Base-by-base conservation (phyloP, 2,113 vertebrate genomes). In the Sylvilagus bachmani region DNA sequence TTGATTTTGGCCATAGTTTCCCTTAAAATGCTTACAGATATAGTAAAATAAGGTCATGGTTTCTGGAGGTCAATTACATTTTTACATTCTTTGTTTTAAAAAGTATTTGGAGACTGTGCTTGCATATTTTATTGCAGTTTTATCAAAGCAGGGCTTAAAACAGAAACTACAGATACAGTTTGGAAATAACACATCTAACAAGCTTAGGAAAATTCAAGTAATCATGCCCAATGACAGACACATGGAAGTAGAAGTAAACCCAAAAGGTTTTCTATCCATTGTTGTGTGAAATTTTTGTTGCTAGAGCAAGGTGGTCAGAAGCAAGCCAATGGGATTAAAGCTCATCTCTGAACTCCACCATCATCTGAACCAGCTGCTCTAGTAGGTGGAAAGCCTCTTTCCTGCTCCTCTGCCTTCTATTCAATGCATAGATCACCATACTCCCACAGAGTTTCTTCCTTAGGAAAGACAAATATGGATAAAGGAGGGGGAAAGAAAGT, bases 71-170 rank as follows among this genome's bases (percentile, higher is more conserved):
- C 36, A 67, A 66, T 64, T 67, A 67, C 25, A 73, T 1, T 29
- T 93, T 93, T 87, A 84, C 5, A 44, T n/a, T 77, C 58, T 74
- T 82, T 83, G 36, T 22, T 83, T 75, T 92, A 74, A 80, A 86
- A 73, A 69, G 29, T 53, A 2, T 75, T 36, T 93, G 81, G 6
- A 9, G 24, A 61, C 4, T 55, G 12, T 38, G 22, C 86, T 38
- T 62, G 69, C 10, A 3, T 82, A 24, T 75, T 93, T 93, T 25
- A 82, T 24, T 95, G 38, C 77, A 2, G 49, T 85, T 64, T 79
- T 74, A 62, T 9, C 38, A 89, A 77, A 91, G n/a, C 5, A 55
- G 7, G 5, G 19, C 24, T 89, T 89, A 25, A 38, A 73, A 51
- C 73, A 44, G n/a, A 75, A 87, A 69, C 55, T 29, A 77, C 33